Percentiles rank a stretch among this genome's conserved stretches.
Evolutionary conservation across 64 coral and sea anemone species (phyloP).

Genomic region (Orbicella faveolata): DNA sequence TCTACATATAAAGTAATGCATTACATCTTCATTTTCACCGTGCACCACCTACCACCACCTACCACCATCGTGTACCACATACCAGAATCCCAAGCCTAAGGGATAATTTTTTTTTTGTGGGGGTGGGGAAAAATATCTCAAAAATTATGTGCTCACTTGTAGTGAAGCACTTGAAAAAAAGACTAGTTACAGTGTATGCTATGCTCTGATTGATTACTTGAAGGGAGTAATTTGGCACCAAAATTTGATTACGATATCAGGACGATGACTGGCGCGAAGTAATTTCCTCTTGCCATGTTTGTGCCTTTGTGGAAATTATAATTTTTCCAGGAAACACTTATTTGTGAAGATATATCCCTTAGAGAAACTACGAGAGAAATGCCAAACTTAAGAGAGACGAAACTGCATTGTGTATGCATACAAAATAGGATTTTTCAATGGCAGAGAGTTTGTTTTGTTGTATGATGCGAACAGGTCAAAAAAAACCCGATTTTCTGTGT

Average conservation of each 20-base stretch:
- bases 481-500: slow-evolving; percentile 53
- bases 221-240: background rate
- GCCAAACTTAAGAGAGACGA: slow-evolving; percentile 59
- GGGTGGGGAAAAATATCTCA: no score
- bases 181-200: no score
- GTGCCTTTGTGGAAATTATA: background rate
- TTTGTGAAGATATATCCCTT: slow-evolving; percentile 3
- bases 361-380: slow-evolving; percentile 42
- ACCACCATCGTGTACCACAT: no score
- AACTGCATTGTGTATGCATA: slow-evolving; percentile 35
- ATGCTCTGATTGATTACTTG: no score
- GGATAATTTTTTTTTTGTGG: no score
- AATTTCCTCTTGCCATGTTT: slow-evolving; percentile 40
- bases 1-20: no score
- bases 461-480: slow-evolving; percentile 57
- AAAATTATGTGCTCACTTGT: no score
- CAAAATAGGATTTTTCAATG: slow-evolving; percentile 38
- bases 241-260: slow-evolving; percentile 37
- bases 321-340: background rate
- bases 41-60: no score
- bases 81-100: no score
- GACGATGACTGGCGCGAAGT: slow-evolving; percentile 37
- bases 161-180: no score
- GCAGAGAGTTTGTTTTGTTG: slow-evolving; percentile 47
- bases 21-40: no score